These are phyloP conservation scores for Mellilla xanthometata DNA, from an alignment of 2,888 invertebrate genomes.

Conservation along the genomic window DNA sequence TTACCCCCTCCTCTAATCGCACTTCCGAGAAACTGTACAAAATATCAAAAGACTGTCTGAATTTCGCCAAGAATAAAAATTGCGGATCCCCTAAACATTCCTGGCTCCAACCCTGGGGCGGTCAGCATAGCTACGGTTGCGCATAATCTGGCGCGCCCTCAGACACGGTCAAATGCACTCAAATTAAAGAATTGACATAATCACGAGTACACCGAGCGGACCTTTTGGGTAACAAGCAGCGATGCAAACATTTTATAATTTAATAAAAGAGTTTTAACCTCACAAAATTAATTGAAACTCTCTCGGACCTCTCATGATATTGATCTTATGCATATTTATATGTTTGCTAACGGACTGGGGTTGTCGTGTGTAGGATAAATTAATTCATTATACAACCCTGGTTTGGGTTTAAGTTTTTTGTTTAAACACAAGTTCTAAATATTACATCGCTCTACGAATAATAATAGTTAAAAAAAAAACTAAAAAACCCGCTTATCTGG, in stretches of 20 bases:
- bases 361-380: conserved; percentile 60
- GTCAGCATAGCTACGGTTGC: conserved; percentile 27
- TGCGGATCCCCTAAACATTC: too few relatives aligned
- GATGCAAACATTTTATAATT: conserved; percentile 68
- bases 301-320: conserved; percentile 61
- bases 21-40: too few relatives aligned
- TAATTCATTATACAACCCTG: conserved; percentile 48
- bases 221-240: conserved; percentile 41
- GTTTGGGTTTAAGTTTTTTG: too few relatives aligned
- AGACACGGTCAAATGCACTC: conserved; percentile 78
- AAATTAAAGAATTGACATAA: conserved; percentile 82
- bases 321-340: conserved; percentile 78
- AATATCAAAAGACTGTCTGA: too few relatives aligned
- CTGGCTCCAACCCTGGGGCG: too few relatives aligned
- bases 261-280: conserved; percentile 78
- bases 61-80: too few relatives aligned
- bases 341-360: conserved; percentile 65
- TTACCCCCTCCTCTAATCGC: too few relatives aligned
- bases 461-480: too few relatives aligned
- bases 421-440: too few relatives aligned
- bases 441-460: too few relatives aligned
- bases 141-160: conserved; percentile 63
- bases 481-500: too few relatives aligned
- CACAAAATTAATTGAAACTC: conserved; percentile 66
- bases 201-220: conserved; percentile 43